Base-by-base conservation (phyloP, 2,888 invertebrate genomes). In the Lycophotia porphyrea region DNA sequence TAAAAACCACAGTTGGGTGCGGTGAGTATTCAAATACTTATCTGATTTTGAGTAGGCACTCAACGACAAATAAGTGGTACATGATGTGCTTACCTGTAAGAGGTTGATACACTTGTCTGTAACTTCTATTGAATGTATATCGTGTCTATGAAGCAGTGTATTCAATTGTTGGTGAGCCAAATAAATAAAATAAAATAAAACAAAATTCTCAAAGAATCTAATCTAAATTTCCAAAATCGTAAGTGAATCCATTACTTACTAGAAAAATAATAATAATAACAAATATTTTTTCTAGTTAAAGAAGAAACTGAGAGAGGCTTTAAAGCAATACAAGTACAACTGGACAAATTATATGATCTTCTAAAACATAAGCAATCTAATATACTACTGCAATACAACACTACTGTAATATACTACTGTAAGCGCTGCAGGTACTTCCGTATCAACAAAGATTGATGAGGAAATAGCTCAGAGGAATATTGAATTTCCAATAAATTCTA, bases 131-230 rank as follows among this genome's bases (percentile, higher is more conserved):
- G n/a, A n/a, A n/a, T n/a, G n/a, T n/a, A n/a, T n/a, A n/a, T n/a
- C n/a, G n/a, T n/a, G n/a, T n/a, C n/a, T n/a, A n/a, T n/a, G n/a
- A n/a, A n/a, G n/a, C n/a, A n/a, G n/a, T n/a, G n/a, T n/a, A n/a
- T n/a, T n/a, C n/a, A n/a, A n/a, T n/a, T n/a, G n/a, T n/a, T n/a
- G n/a, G n/a, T n/a, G n/a, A n/a, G n/a, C n/a, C n/a, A n/a, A n/a
- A n/a, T n/a, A n/a, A n/a, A n/a, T n/a, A n/a, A n/a, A n/a, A n/a
- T n/a, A n/a, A n/a, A n/a, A n/a, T n/a, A n/a, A n/a, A 73, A 73
- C 72, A 76, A 31, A 31, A 76, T 73, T 76, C 66, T 76, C 76
- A 73, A 73, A 58, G 58, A 73, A 73, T 73, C 44, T n/a, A 73
- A 2, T 73, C 68, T 68, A 58, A 68, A 58, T 68, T 73, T 68